phyloP scores from a whole-genome alignment of 1,140 invertebrate genomes.

The Papilio xuthus region DNA sequence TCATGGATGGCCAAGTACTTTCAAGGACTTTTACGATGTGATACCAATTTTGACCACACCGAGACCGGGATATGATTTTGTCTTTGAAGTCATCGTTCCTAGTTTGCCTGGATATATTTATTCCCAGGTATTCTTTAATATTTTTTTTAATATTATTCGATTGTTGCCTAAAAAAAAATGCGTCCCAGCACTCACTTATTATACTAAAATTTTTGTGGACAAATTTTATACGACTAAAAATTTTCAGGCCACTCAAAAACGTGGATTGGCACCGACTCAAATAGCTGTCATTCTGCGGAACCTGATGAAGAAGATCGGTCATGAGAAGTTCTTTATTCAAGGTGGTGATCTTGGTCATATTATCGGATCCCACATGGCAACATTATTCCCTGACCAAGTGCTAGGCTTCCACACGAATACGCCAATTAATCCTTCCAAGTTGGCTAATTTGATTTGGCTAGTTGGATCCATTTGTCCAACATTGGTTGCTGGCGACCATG shows the following conservation, averaged over 20 bases:
- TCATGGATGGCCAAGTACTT: slow-evolving; percentile 93
- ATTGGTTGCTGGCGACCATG: slow-evolving; percentile 69
- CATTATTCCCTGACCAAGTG: slow-evolving; percentile 87
- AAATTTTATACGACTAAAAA: not conserved
- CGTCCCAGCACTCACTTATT: too few species aligned
- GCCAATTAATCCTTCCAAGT: slow-evolving; percentile 54
- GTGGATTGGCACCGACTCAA: slow-evolving; percentile 84
- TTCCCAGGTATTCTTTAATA: slow-evolving; percentile 79
- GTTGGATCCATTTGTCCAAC: slow-evolving; percentile 66
- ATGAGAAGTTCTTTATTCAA: slow-evolving; percentile 89
- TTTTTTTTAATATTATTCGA: slow-evolving; percentile 27
- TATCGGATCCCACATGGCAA: slow-evolving; percentile 84
- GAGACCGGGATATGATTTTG: slow-evolving; percentile 82
- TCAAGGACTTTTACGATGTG: slow-evolving; percentile 90
- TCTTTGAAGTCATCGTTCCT: slow-evolving; percentile 91
- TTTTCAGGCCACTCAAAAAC: slow-evolving; percentile 81
- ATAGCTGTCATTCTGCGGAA: slow-evolving; percentile 90
- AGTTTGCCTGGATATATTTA: slow-evolving; percentile 90
- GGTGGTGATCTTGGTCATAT: slow-evolving; percentile 91
- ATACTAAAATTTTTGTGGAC: not conserved
- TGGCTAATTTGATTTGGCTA: slow-evolving; percentile 53
- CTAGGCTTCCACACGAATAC: slow-evolving; percentile 72
- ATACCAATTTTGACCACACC: slow-evolving; percentile 87
- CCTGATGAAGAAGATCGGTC: slow-evolving; percentile 91
- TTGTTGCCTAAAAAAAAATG: too few species aligned